Percentiles rank a stretch among this genome's conserved stretches.
Conservation (phyloP, 2,888 invertebrate genomes). For the Torymus texanus region DNA sequence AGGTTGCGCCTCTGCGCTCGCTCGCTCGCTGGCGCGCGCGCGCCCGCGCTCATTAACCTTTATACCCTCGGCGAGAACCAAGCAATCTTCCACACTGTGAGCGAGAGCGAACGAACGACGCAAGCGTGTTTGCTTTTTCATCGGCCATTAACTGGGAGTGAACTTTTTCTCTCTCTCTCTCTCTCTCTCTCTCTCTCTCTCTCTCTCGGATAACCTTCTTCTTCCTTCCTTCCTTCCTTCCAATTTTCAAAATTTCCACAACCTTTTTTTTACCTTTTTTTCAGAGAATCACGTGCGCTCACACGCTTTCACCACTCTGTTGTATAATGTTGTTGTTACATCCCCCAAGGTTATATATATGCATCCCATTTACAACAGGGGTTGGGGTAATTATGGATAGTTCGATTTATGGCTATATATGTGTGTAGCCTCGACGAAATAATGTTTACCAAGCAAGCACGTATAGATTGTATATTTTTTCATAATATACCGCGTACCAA, state of each 20-base stretch:
- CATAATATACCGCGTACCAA: too few species aligned
- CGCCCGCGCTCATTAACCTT: slow-evolving; percentile 74
- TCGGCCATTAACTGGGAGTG: slow-evolving; percentile 36
- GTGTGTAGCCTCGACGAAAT: too few species aligned
- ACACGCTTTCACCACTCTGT: too few species aligned
- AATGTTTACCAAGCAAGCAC: too few species aligned
- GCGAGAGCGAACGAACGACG: background rate
- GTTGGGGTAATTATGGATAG: too few species aligned
- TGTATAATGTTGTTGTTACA: too few species aligned
- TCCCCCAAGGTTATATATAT: too few species aligned
- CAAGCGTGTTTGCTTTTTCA: slow-evolving; percentile 50
- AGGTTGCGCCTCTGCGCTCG: slow-evolving; percentile 73
- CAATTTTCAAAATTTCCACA: slow-evolving; percentile 24
- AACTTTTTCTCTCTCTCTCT: background rate
- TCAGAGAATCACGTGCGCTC: too few species aligned
- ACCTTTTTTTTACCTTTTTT: too few species aligned
- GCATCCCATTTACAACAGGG: too few species aligned
- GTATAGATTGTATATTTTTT: too few species aligned
- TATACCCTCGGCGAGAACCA: slow-evolving; percentile 73
- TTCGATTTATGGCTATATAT: too few species aligned
- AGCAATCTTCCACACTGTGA: slow-evolving; percentile 66
- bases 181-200: background rate
- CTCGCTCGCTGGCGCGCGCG: slow-evolving; percentile 72
- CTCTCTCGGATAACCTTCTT: background rate
- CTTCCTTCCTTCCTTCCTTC: background rate